Base-by-base conservation (phyloP, 2,797 vertebrate species). In the Urophycis tenuis region DNA sequence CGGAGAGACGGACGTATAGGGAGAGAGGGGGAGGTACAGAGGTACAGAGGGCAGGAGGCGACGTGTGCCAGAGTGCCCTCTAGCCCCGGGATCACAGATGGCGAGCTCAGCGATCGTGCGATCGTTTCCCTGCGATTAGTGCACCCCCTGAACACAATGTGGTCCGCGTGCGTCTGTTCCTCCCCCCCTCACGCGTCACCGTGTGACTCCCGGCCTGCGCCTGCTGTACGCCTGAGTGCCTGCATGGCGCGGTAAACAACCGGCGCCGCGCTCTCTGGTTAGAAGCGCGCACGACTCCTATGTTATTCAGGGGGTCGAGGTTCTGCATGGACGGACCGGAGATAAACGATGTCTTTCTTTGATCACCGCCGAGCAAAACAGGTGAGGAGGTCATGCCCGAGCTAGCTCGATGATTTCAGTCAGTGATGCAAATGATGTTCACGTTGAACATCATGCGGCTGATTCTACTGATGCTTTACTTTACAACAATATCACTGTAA, bases 51-150 rank as follows among this genome's bases (percentile, higher is more conserved):
- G 60, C 31, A 53, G 84, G 84, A 70, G 80, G 75, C n/a, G 73
- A 67, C 79, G 79, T 80, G 83, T 81, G 80, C 84, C 80, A 87
- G 87, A 81, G 77, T 83, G 83, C 80, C 80, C 80, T 79, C 81
- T 84, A 82, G 72, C 87, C 84, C 22, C 81, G 78, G 83, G 39
- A 64, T 77, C 90, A 91, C 93, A 94, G 93, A 94, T 94, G 93
- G 92, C 81, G 79, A 79, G 34, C 90, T 88, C 84, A 75, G 89
- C 36, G 80, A 90, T 90, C 82, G 80, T 89, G 90, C 87, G 89
- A 89, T 82, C 72, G 76, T 85, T 88, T 87, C 78, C 83, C 89
- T 80, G 79, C 89, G 89, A 93, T 92, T 91, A 91, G 78, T 85
- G 83, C 85, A 90, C 89, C 89, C 82, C 85, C 86, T 88, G 85